Evolutionary conservation across 2,113 vertebrate species (phyloP).

Genomic region (Leptosomus discolor): DNA sequence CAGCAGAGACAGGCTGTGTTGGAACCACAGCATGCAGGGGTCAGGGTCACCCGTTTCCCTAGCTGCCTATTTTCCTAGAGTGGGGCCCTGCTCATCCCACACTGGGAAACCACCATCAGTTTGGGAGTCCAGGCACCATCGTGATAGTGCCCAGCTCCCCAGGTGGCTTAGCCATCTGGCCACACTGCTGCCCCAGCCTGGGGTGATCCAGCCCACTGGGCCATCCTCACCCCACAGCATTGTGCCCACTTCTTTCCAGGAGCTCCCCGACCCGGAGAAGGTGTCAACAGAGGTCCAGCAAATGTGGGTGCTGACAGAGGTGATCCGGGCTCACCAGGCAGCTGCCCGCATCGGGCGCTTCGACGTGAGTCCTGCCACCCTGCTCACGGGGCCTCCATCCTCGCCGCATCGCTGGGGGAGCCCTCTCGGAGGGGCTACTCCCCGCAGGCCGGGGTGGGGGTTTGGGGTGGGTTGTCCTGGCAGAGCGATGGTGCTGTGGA

Average conservation of each 20-base stretch:
- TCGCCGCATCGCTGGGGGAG: not conserved
- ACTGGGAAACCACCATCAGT: not conserved
- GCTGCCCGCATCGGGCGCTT: conserved; percentile 89
- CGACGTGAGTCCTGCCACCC: conserved; percentile 80
- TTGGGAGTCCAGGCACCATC: accelerated
- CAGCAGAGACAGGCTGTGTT: not conserved
- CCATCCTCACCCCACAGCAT: accelerated
- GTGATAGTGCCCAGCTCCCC: accelerated
- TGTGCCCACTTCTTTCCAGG: conserved; percentile 67
- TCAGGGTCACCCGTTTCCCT: not conserved
- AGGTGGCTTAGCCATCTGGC: not conserved
- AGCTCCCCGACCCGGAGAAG: conserved; percentile 84
- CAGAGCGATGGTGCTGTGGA: not conserved
- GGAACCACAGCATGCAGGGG: not conserved
- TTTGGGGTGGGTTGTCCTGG: not conserved
- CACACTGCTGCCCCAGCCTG: accelerated
- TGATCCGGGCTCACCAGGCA: conserved; percentile 88
- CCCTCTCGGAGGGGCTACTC: not conserved
- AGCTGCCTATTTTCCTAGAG: not conserved
- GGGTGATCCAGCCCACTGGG: accelerated
- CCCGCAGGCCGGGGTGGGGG: not conserved
- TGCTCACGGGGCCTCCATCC: accelerated
- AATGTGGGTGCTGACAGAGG: conserved; percentile 95
- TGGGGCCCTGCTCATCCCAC: accelerated
- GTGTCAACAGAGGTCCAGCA: conserved; percentile 93